Conservation (phyloP, 2,113 vertebrate genomes). For the Campylomormyrus numenius region DNA sequence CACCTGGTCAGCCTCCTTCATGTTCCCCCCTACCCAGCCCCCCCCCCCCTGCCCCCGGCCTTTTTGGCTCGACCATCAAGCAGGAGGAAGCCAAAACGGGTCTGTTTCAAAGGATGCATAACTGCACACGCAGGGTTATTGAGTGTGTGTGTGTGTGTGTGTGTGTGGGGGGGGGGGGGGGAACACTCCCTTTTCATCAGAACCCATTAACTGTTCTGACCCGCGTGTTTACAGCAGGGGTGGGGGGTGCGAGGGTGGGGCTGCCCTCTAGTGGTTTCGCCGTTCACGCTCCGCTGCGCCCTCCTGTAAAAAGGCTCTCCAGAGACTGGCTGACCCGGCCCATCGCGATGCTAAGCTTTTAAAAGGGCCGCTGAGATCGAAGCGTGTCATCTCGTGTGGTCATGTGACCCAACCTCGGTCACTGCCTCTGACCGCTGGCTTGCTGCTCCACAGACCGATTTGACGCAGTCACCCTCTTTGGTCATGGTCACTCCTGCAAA, state of each 20-base stretch:
- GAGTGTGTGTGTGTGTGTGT: slow-evolving; percentile 27
- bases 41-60: slow-evolving; percentile 37
- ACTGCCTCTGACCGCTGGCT: background rate
- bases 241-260: slow-evolving; percentile 34
- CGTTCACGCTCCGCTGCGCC: slow-evolving; percentile 42
- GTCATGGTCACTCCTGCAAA: background rate
- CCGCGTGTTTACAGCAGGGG: slow-evolving; percentile 37
- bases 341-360: background rate
- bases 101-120: slow-evolving; percentile 24
- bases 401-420: background rate
- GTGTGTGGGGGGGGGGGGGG: slow-evolving; percentile 13
- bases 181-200: slow-evolving; percentile 31
- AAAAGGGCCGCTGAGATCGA: background rate
- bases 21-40: slow-evolving; percentile 31
- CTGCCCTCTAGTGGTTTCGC: slow-evolving; percentile 43
- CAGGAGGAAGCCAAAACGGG: slow-evolving; percentile 19
- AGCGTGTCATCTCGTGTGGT: background rate
- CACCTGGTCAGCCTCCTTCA: background rate
- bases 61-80: slow-evolving; percentile 35
- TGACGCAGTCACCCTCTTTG: background rate
- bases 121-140: slow-evolving; percentile 4
- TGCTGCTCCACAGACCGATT: no score
- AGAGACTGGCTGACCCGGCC: background rate
- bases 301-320: slow-evolving; percentile 45
- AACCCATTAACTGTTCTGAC: slow-evolving; percentile 48